Evolutionary conservation across 2,113 vertebrate genomes (phyloP), one percentile per base, ranked within the genome.

Genomic region (Salvator merianae): DNA sequence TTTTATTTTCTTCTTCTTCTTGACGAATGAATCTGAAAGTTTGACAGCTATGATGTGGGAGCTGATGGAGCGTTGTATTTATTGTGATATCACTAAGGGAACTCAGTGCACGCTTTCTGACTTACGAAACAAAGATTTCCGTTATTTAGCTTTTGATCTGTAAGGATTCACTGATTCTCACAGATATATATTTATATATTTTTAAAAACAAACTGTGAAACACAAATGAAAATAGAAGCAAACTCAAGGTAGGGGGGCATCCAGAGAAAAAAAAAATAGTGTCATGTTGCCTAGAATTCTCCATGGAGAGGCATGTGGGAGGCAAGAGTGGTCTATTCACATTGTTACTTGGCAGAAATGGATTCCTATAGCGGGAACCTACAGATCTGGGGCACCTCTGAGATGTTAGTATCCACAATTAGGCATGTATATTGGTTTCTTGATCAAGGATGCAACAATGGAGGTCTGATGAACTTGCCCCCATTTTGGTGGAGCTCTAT

Each of bases 61-160:
- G 69, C n/a, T 82, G 13, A 82, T 59, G 50, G 50, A 62, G 62
- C 62, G 36, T 82, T 82, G 71, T 43, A 24, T 82, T 73, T 73
- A 10, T 82, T 82, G n/a, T 36, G 53, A 59, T 62, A 82, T 40
- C 72, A 62, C 53, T 73, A 10, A 50, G 79, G 43, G 22, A 59
- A 71, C 14, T 40, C 34, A 72, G 68, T 53, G 32, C 43, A 28
- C 50, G 50, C 28, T 26, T 66, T 66, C 30, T 66, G 13, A 30
- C 22, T 34, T 20, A 34, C 32, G 30, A 34, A 77, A 32, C 30
- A 22, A 34, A 59, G 32, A 76, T 32, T 53, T 71, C 10, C 28
- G 40, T 82, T 62, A 62, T 26, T 82, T 82, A 63, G 53, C 28
- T n/a, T 59, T 30, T 1, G 18, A 59, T 38, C 34, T 18, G 26